Conservation (phyloP, 2,113 vertebrate genomes). For the Epinephelus fuscoguttatus region DNA sequence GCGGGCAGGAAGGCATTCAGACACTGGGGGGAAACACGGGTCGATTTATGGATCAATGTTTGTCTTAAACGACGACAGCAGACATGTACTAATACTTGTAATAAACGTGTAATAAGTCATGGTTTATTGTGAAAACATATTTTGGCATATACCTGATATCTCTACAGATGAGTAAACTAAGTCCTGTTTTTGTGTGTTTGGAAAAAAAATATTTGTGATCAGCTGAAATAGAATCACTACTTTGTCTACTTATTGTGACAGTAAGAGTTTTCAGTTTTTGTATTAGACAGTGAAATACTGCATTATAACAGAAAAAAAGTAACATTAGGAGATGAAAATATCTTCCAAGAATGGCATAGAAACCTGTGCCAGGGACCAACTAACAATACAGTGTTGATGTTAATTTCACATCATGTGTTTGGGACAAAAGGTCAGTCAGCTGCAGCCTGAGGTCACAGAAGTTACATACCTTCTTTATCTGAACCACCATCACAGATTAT, state of each 20-base stretch:
- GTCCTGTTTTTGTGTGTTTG: neutral
- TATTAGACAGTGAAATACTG: neutral
- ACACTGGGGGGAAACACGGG: conserved; percentile 3
- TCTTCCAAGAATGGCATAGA: neutral
- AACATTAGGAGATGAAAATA: neutral
- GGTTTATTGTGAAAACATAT: neutral
- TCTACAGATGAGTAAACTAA: neutral
- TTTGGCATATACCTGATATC: neutral
- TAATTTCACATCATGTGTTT: neutral
- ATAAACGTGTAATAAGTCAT: neutral
- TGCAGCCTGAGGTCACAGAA: neutral
- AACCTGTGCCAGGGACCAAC: neutral
- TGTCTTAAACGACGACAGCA: neutral
- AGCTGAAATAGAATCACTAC: neutral
- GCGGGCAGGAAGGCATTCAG: conserved; percentile 18
- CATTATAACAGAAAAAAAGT: neutral
- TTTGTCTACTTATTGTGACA: neutral
- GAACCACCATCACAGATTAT: neutral
- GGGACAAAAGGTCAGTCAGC: conserved; percentile 15
- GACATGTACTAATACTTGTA: neutral
- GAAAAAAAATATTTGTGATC: neutral
- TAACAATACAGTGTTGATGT: neutral
- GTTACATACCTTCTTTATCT: neutral
- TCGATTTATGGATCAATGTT: conserved; percentile 26
- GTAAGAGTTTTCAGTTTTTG: neutral